phyloP scores from a whole-genome alignment of 2,888 invertebrate species.

The Isotomurus palustris region DNA sequence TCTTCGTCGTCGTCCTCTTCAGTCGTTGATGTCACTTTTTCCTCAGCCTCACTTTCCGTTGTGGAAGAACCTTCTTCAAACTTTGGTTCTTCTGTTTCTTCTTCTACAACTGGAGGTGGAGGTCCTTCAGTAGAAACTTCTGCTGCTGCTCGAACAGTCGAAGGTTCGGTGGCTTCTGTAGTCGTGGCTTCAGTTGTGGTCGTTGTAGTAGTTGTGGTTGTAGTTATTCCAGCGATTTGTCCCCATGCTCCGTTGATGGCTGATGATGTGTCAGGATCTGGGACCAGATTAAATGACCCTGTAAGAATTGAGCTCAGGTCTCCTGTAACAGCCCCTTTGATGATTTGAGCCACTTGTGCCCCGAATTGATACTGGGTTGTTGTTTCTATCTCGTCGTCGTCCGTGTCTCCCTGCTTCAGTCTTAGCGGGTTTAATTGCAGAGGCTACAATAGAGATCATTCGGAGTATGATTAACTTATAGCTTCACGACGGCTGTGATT shows the following conservation, averaged over 20 bases:
- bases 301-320: constrained; percentile 28
- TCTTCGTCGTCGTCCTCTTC: constrained; percentile 16
- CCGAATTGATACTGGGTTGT: constrained; percentile 19
- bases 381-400: constrained; percentile 14
- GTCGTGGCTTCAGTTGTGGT: constrained; percentile 5
- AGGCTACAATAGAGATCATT: background rate
- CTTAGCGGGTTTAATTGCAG: background rate
- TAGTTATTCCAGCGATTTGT: constrained; percentile 25
- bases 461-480: background rate
- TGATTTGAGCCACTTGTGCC: constrained; percentile 28
- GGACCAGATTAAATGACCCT: constrained; percentile 32
- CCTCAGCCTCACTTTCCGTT: background rate
- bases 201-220: constrained; percentile 9
- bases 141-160: background rate
- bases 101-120: background rate
- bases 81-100: constrained; percentile 5
- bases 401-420: constrained; percentile 17
- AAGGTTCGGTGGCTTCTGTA: background rate
- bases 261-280: constrained; percentile 12
- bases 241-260: constrained; percentile 29
- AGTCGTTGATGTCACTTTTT: background rate
- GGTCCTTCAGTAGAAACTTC: constrained; percentile 2
- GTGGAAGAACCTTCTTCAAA: background rate
- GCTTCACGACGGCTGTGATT: background rate
- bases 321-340: constrained; percentile 27